These are phyloP conservation scores for Diorhabda elongata DNA, from an alignment of 1,140 invertebrate genomes.

Conservation along the genomic window DNA sequence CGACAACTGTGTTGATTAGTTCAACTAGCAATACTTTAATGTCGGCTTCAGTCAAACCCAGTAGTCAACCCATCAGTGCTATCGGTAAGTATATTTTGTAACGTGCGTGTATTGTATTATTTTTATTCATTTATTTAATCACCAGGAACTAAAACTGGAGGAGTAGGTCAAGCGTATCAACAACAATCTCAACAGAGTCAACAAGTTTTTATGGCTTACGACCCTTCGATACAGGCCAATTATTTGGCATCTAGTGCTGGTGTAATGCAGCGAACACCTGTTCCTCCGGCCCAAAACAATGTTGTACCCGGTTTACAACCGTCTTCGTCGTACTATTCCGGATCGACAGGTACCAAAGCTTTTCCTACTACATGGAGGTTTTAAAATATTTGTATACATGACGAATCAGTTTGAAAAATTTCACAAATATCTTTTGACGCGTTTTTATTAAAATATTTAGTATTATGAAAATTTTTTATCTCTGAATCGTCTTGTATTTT, in stretches of 20 bases:
- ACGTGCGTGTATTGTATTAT: slow-evolving; percentile 1
- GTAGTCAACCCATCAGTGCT: slow-evolving; percentile 75
- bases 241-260: slow-evolving; percentile 41
- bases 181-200: slow-evolving; percentile 46
- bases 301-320: slow-evolving; percentile 44
- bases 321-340: slow-evolving; percentile 46
- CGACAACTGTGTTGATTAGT: slow-evolving; percentile 83
- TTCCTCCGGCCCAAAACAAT: slow-evolving; percentile 42
- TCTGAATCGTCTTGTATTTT: too few relatives aligned
- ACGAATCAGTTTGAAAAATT: too few relatives aligned
- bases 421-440: too few relatives aligned
- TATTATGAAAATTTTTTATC: too few relatives aligned
- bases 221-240: slow-evolving; percentile 42
- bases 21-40: slow-evolving; percentile 83
- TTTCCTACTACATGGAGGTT: slow-evolving; percentile 34
- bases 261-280: slow-evolving; percentile 45
- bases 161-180: slow-evolving; percentile 45
- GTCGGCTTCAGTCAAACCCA: slow-evolving; percentile 84
- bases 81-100: slow-evolving; percentile 56
- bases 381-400: slow-evolving; percentile 25
- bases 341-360: slow-evolving; percentile 44
- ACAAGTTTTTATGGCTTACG: slow-evolving; percentile 45
- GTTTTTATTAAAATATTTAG: too few relatives aligned
- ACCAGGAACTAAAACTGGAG: slow-evolving; percentile 45
- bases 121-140: slow-evolving; percentile 13